phyloP scores from a whole-genome alignment of 1,140 invertebrate species.

The Drosophila tsacasi region DNA sequence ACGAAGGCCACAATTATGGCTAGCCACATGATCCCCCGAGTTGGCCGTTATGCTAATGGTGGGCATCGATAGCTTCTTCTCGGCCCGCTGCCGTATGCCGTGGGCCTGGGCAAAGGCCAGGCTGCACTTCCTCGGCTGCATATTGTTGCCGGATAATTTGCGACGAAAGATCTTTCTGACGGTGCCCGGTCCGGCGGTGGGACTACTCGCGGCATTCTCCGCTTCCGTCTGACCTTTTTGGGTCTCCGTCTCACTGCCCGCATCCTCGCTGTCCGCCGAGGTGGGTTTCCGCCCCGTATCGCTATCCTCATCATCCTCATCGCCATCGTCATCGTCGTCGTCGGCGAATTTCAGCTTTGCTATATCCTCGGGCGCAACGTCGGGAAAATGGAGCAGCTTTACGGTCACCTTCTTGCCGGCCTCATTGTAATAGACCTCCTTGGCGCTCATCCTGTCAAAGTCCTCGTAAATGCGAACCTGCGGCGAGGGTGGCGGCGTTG shows the following conservation, averaged over 20 bases:
- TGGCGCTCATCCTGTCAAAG: constrained; percentile 85
- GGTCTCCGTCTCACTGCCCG: constrained; percentile 54
- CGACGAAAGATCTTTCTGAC: constrained; percentile 75
- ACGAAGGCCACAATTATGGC: constrained; percentile 16
- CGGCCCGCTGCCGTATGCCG: constrained; percentile 68
- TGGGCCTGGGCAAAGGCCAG: constrained; percentile 84
- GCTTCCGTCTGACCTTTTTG: constrained; percentile 2
- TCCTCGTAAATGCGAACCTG: constrained; percentile 85
- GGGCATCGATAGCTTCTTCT: constrained; percentile 76
- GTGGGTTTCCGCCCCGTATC: neutral
- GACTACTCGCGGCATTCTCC: neutral
- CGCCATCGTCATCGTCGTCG: constrained; percentile 44
- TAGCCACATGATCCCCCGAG: constrained; percentile 52
- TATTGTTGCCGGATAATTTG: constrained; percentile 69
- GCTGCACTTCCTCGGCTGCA: constrained; percentile 77
- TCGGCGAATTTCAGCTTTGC: constrained; percentile 78
- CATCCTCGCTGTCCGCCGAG: constrained; percentile 51
- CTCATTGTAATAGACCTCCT: constrained; percentile 84
- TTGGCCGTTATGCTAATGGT: constrained; percentile 76
- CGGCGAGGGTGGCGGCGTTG: constrained; percentile 66
- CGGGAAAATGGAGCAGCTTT: constrained; percentile 80
- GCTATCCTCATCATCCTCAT: constrained; percentile 47
- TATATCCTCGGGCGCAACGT: constrained; percentile 79
- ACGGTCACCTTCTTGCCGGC: constrained; percentile 84
- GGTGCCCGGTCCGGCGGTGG: neutral